These are phyloP conservation scores for Vidua macroura DNA, from an alignment of 2,113 vertebrate species.

Conservation along the genomic window DNA sequence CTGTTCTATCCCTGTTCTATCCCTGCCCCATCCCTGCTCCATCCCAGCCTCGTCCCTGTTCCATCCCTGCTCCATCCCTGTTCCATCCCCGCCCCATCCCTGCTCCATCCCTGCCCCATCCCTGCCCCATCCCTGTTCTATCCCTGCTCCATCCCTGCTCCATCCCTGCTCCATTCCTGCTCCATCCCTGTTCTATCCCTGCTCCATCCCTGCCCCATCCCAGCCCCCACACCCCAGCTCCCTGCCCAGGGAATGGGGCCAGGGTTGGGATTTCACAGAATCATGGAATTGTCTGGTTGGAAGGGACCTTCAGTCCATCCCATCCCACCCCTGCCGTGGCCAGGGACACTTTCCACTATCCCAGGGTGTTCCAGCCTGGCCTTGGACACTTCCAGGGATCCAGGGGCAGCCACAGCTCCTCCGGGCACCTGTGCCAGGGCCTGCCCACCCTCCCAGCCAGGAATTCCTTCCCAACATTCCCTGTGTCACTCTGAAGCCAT, in stretches of 20 bases:
- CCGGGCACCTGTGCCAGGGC: too few relatives aligned
- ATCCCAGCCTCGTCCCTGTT: not conserved
- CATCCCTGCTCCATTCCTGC: not conserved
- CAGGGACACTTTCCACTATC: fast-evolving
- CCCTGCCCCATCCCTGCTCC: too few relatives aligned
- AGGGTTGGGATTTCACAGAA: not conserved
- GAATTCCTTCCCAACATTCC: too few relatives aligned
- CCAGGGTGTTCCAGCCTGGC: not conserved
- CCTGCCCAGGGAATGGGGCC: fast-evolving
- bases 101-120: not conserved
- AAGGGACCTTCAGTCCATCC: not conserved
- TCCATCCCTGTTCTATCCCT: too few relatives aligned
- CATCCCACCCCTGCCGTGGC: fast-evolving
- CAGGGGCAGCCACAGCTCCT: not conserved
- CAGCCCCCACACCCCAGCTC: not conserved
- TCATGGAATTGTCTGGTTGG: not conserved
- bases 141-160: not conserved
- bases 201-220: not conserved
- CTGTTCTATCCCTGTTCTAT: not conserved
- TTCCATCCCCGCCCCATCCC: not conserved
- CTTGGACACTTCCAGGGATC: not conserved
- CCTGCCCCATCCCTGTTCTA: too few relatives aligned
- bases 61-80: too few relatives aligned
- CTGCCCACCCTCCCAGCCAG: too few relatives aligned
- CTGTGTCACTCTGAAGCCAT: too few relatives aligned